Evolutionary conservation across 1,140 invertebrate genomes (phyloP).

Genomic region (Drosophila ironensis): DNA sequence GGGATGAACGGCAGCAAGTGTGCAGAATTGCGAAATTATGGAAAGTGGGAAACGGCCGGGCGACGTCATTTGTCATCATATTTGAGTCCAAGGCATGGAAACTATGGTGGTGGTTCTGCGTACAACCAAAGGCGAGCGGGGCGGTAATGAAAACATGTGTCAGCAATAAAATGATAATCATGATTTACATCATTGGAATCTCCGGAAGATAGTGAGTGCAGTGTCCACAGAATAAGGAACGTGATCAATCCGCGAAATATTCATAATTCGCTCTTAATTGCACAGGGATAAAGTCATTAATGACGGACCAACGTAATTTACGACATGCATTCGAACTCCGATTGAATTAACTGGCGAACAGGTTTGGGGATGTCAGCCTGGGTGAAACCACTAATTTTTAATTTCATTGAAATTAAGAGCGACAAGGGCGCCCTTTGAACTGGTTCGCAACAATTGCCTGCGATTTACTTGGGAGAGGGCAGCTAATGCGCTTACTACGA

Average conservation of each 20-base stretch:
- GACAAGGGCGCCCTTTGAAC: too few relatives aligned
- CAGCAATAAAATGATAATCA: constrained; percentile 74
- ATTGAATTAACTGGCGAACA: constrained; percentile 49
- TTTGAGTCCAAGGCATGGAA: constrained; percentile 9
- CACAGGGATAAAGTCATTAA: constrained; percentile 16
- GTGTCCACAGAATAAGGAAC: constrained; percentile 13
- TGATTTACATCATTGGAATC: constrained; percentile 58
- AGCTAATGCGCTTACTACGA: too few relatives aligned
- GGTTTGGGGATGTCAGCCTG: neutral
- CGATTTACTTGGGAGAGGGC: too few relatives aligned
- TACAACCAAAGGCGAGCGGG: neutral
- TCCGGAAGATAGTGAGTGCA: constrained; percentile 12
- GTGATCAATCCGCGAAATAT: constrained; percentile 46
- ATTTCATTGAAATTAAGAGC: too few relatives aligned
- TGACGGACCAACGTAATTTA: constrained; percentile 17
- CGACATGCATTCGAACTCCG: neutral
- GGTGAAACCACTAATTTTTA: constrained; percentile 63
- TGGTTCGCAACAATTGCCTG: too few relatives aligned
- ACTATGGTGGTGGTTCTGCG: constrained; percentile 32
- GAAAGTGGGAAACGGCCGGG: constrained; percentile 51
- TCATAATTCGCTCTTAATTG: constrained; percentile 50
- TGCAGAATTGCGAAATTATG: constrained; percentile 70
- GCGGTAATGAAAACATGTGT: constrained; percentile 73
- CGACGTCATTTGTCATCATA: constrained; percentile 64
- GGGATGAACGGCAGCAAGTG: constrained; percentile 51